Percentiles rank a stretch among this genome's conserved stretches.
Evolutionary conservation across 2,797 vertebrate species (phyloP).

Genomic region (Tarsius wallacei): DNA sequence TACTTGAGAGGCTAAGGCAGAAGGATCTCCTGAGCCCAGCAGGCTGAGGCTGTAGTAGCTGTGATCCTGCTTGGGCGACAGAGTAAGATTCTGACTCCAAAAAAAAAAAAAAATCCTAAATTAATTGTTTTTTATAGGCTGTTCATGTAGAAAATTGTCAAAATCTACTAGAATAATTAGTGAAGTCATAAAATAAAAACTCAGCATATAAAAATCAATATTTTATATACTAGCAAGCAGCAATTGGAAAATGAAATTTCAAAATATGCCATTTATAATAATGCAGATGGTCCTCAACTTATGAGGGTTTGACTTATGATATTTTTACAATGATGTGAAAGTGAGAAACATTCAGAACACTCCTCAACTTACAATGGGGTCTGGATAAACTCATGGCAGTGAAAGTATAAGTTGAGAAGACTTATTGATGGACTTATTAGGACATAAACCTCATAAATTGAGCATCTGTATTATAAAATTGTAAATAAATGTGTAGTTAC

Average conservation of each 20-base stretch:
- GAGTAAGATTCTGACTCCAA: too few species aligned
- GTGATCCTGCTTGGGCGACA: too few species aligned
- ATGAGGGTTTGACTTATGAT: background rate
- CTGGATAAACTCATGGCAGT: background rate
- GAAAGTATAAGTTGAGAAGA: background rate
- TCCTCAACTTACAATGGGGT: background rate
- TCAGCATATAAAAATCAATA: constrained; percentile 5
- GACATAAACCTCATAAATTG: background rate
- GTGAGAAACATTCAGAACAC: background rate
- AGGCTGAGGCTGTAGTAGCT: too few species aligned
- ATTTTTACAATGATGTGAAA: background rate
- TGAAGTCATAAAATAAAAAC: constrained; percentile 26
- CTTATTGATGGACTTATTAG: background rate
- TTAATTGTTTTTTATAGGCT: background rate
- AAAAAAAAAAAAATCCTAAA: background rate
- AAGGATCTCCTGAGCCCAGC: too few species aligned
- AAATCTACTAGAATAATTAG: constrained; percentile 18
- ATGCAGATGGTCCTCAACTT: background rate
- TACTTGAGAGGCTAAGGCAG: too few species aligned
- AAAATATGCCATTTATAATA: constrained; percentile 3
- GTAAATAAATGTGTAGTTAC: too few species aligned
- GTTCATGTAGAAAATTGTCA: background rate
- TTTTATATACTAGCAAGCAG: constrained; percentile 49
- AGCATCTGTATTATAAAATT: background rate
- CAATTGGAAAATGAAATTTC: background rate